phyloP scores from a whole-genome alignment of 2,888 invertebrate genomes.

The Melanostoma mellinum region DNA sequence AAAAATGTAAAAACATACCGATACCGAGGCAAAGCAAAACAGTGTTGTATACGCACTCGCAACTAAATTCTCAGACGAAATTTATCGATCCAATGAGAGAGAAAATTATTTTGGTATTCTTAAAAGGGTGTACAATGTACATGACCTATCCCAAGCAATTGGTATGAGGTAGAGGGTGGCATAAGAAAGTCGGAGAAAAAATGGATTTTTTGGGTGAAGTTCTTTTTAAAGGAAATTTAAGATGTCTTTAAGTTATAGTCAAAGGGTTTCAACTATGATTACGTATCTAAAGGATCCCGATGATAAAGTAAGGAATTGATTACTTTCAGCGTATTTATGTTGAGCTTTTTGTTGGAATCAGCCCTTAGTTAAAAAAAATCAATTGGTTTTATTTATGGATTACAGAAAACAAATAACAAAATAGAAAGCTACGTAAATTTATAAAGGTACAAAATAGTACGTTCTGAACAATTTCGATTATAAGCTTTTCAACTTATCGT shows the following conservation, averaged over 20 bases:
- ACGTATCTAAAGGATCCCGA: too few species aligned
- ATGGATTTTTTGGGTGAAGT: background rate
- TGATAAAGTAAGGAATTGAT: too few species aligned
- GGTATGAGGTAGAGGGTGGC: background rate
- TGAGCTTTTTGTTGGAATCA: too few species aligned
- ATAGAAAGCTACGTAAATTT: too few species aligned
- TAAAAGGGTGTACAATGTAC: constrained; percentile 38
- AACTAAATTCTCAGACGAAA: constrained; percentile 67
- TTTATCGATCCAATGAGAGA: constrained; percentile 66
- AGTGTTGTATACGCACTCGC: constrained; percentile 46
- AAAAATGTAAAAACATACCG: background rate
- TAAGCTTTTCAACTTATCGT: too few species aligned
- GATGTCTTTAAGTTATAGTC: background rate
- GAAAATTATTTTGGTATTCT: constrained; percentile 62
- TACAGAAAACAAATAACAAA: too few species aligned
- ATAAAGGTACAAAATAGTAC: too few species aligned
- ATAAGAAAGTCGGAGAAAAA: constrained; percentile 18
- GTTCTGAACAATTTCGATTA: too few species aligned
- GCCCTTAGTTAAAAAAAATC: too few species aligned
- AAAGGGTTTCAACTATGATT: too few species aligned
- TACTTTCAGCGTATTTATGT: too few species aligned
- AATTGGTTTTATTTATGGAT: too few species aligned
- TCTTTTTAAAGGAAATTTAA: background rate
- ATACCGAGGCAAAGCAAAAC: background rate
- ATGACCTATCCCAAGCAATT: constrained; percentile 62